These are phyloP conservation scores for Enteromius afrohamiltoni DNA, from an alignment of 2,797 vertebrate species.

Conservation along the genomic window DNA sequence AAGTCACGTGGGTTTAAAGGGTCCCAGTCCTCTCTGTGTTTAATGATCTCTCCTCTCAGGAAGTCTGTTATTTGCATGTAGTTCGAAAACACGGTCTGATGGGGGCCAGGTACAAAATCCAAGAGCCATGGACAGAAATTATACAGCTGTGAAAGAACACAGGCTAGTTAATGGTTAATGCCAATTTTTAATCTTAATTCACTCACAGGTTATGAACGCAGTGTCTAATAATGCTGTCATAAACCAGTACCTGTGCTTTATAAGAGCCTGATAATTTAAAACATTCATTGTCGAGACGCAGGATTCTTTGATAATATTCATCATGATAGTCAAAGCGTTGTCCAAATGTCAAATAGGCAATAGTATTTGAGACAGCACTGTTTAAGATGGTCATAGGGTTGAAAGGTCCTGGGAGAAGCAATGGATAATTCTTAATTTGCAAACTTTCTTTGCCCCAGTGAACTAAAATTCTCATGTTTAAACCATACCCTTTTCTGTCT, in stretches of 20 bases:
- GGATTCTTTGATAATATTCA: slow-evolving; percentile 73
- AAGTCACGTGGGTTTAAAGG: slow-evolving; percentile 80
- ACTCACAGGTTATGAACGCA: neutral
- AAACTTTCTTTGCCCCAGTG: neutral
- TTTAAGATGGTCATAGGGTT: slow-evolving; percentile 77
- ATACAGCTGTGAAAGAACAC: slow-evolving; percentile 73
- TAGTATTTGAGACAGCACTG: slow-evolving; percentile 76
- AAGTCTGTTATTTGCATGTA: slow-evolving; percentile 72
- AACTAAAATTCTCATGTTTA: neutral
- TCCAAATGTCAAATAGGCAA: slow-evolving; percentile 82
- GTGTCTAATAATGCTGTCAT: neutral
- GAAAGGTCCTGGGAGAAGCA: slow-evolving; percentile 68
- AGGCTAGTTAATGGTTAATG: neutral
- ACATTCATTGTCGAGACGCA: slow-evolving; percentile 75
- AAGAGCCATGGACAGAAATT: slow-evolving; percentile 79
- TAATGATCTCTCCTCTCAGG: slow-evolving; percentile 70
- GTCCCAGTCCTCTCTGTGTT: slow-evolving; percentile 79
- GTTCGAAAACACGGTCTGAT: slow-evolving; percentile 74
- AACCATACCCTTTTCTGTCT: slow-evolving; percentile 71
- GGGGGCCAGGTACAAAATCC: slow-evolving; percentile 79
- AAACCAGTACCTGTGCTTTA: slow-evolving; percentile 75
- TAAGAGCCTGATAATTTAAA: slow-evolving; percentile 71
- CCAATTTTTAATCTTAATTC: slow-evolving; percentile 19
- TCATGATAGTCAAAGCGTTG: slow-evolving; percentile 84
- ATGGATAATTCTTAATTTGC: no score